A percentile compares a stretch with the other conserved stretches of the same genome.
Conservation (phyloP, 2,113 vertebrate genomes). For the Ailuropoda melanoleuca region DNA sequence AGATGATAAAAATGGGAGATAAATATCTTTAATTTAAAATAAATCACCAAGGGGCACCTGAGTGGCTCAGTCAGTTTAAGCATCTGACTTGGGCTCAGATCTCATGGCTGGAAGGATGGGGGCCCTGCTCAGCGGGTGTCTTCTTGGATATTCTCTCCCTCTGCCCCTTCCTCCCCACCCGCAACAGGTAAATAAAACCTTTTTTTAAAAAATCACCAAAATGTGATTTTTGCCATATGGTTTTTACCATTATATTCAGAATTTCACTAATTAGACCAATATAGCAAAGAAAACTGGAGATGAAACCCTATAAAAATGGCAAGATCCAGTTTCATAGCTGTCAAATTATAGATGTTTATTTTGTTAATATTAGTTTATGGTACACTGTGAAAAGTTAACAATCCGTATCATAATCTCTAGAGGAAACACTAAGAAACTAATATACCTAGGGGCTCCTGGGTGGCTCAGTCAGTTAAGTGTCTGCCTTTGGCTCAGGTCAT, state of each 20-base stretch:
- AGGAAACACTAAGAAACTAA: conserved; percentile 15
- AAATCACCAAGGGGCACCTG: not conserved
- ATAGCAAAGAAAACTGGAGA: not conserved
- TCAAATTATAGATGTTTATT: conserved; percentile 16
- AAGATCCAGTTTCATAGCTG: not conserved
- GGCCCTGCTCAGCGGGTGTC: not conserved
- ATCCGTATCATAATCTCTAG: not conserved
- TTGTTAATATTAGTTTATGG: not conserved
- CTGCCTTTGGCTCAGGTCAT: not conserved
- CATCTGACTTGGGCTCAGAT: not conserved
- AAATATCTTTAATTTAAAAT: conserved; percentile 47
- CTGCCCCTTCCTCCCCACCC: not conserved
- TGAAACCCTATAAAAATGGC: not conserved
- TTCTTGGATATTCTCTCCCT: not conserved
- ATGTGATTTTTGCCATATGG: not conserved
- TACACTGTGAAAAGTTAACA: conserved; percentile 24
- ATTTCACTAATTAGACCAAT: not conserved
- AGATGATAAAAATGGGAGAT: not conserved
- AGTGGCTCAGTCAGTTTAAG: not conserved
- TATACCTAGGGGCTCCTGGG: not conserved
- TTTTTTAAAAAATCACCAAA: not conserved
- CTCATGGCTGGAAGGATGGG: not conserved
- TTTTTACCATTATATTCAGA: conserved; percentile 32
- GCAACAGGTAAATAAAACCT: not conserved
- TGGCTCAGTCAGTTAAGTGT: not conserved